Conservation (phyloP, 1,140 invertebrate species). For the Leptinotarsa texana region DNA sequence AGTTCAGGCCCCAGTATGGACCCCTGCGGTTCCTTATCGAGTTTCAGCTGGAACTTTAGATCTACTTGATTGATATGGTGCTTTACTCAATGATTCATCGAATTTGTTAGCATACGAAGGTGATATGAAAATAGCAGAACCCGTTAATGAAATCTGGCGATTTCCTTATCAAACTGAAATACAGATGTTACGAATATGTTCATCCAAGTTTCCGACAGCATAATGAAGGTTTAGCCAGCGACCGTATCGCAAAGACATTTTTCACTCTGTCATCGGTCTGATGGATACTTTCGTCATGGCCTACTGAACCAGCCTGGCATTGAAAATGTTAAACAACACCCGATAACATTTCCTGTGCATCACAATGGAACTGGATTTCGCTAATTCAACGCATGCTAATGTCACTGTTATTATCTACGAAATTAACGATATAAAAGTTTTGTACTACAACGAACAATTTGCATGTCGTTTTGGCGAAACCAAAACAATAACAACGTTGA, state of each 20-base stretch:
- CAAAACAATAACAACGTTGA: constrained; percentile 1
- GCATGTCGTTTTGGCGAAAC: constrained; percentile 10
- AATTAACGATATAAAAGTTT: constrained; percentile 19
- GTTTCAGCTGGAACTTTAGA: too few relatives aligned
- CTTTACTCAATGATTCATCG: too few relatives aligned
- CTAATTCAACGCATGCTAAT: constrained; percentile 15
- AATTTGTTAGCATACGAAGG: too few relatives aligned
- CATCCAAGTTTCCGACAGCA: neutral
- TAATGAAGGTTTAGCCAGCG: neutral
- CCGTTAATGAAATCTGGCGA: too few relatives aligned
- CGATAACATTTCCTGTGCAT: constrained; percentile 14
- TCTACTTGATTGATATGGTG: too few relatives aligned
- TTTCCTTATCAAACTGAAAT: neutral
- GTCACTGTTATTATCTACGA: constrained; percentile 12
- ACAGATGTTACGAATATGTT: neutral
- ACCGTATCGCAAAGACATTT: neutral
- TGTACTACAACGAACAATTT: constrained; percentile 24
- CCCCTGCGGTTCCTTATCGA: too few relatives aligned
- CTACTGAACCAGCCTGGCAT: neutral
- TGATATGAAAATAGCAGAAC: too few relatives aligned
- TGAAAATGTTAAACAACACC: constrained; percentile 5
- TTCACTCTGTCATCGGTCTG: neutral
- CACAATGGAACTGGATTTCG: neutral
- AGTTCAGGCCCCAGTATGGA: too few relatives aligned
- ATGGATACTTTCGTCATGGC: neutral